Base-by-base conservation (phyloP, 2,888 invertebrate genomes). In the Mythimna loreyi region DNA sequence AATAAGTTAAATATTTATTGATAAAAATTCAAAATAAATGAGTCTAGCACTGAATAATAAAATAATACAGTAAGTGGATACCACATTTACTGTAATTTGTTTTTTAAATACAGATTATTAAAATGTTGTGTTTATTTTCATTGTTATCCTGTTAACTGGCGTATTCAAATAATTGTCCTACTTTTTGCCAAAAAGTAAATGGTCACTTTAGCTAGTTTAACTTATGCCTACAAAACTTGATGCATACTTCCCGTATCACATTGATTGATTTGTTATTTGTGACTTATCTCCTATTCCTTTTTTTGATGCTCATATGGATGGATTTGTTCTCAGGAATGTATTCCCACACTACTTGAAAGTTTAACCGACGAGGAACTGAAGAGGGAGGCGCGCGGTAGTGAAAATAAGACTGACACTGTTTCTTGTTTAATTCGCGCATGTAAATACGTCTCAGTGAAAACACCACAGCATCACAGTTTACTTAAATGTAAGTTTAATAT, bases 291-390 rank as follows among this genome's bases (percentile, higher is more conserved):
- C 19, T 47, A 3, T 28, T 40, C 49, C 7, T 2, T 13, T 16
- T 53, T 40, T 61, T 9, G 3, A 2, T 53, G 11, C 7, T 53
- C 7, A 64, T 45, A 45, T 33, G n/a, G n/a, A 25, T 49, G 1
- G 3, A 47, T 72, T 74, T 78, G 16, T 74, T 84, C 81, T 16
- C 92, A 98, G 99, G 98, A 98, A 96, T 98, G 98, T 93, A 98
- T 99, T 83, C 98, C 99, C 76, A 97, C 97, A 87, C 97, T 99
- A 88, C 96, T 99, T 89, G 98, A 99, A 90, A 98, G 98, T 93
- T 96, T 99, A 88, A 98, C 99, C 28, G 99, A 99, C 92, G 99
- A 99, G 78, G 99, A 99, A 91, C 93, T 99, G 72, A 99, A 99
- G 91, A 98, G 98, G 84, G 99, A 99, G 95, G 98, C 99, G 6